phyloP scores from a whole-genome alignment of 1,140 invertebrate genomes.

The Probaryconus sp. region DNA sequence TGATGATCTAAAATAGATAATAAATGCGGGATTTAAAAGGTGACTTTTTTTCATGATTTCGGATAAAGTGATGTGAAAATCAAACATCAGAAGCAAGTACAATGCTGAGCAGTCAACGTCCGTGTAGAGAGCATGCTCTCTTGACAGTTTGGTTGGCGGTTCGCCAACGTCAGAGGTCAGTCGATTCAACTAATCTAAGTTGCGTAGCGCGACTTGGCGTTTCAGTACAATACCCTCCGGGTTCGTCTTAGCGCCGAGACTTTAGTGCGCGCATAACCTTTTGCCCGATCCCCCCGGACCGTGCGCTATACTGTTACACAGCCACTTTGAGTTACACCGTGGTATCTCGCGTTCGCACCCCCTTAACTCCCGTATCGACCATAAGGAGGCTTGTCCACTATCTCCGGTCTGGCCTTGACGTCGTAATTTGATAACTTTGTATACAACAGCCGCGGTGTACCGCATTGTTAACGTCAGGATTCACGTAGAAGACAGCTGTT shows the following conservation, averaged over 20 bases:
- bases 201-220: constrained; percentile 74
- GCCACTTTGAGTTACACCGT: constrained; percentile 58
- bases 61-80: constrained; percentile 27
- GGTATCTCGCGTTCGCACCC: constrained; percentile 56
- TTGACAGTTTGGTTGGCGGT: constrained; percentile 76
- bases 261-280: constrained; percentile 58
- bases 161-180: constrained; percentile 71
- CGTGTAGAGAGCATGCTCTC: constrained; percentile 72
- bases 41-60: constrained; percentile 1
- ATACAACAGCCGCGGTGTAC: constrained; percentile 51
- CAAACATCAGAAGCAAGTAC: constrained; percentile 32
- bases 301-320: constrained; percentile 52
- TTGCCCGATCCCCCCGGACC: constrained; percentile 25
- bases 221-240: constrained; percentile 65
- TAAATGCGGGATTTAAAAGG: no score
- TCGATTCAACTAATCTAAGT: constrained; percentile 78
- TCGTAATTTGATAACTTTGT: constrained; percentile 63
- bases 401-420: constrained; percentile 58
- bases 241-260: constrained; percentile 56
- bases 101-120: constrained; percentile 57
- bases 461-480: constrained; percentile 56
- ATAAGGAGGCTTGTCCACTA: constrained; percentile 61
- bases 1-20: no score
- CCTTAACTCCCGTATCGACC: constrained; percentile 59
- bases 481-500: constrained; percentile 54